Evolutionary conservation across 2,113 vertebrate species (phyloP).

Genomic region (Pipra filicauda): DNA sequence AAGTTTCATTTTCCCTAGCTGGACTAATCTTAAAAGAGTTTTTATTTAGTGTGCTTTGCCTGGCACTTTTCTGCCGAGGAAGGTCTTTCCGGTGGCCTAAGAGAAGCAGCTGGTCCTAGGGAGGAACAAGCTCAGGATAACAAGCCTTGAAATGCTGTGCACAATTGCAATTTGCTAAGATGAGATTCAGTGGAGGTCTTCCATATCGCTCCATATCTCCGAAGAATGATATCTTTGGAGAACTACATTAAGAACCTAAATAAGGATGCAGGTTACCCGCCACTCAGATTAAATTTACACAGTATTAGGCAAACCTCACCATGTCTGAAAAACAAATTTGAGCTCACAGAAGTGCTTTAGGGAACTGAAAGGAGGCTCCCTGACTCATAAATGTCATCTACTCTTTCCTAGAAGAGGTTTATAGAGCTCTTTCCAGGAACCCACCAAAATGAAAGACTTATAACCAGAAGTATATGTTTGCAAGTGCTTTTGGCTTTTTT

Average conservation of each 20-base stretch:
- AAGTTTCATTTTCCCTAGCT: not conserved
- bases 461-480: not conserved
- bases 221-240: not conserved
- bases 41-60: not conserved
- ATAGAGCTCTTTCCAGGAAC: not conserved
- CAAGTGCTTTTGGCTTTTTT: not conserved
- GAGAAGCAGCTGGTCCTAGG: not conserved
- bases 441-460: not conserved
- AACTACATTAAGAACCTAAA: not conserved
- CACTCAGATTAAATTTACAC: not conserved
- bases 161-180: not conserved
- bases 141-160: not conserved
- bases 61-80: not conserved
- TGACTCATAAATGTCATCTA: not conserved
- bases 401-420: not conserved
- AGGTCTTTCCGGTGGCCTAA: not conserved
- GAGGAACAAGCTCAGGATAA: not conserved
- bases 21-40: not conserved
- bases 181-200: not conserved
- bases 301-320: not conserved
- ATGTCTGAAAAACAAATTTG: not conserved
- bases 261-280: not conserved
- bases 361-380: not conserved
- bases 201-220: accelerated
- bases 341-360: not conserved